phyloP scores from a whole-genome alignment of 2,888 invertebrate genomes.

The Drosophila pseudotalamancana region DNA sequence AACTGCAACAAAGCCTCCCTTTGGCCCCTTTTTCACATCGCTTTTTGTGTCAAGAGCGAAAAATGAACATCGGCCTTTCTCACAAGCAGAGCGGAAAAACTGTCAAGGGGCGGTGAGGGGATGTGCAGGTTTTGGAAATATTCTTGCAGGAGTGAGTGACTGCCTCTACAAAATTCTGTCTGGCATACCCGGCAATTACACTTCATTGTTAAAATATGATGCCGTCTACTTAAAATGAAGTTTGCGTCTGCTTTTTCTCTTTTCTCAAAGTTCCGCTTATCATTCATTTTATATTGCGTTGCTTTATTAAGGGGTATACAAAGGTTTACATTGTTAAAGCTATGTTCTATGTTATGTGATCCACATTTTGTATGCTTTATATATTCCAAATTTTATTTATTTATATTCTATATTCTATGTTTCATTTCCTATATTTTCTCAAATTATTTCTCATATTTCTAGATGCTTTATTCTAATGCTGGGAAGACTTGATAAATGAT shows the following conservation, averaged over 20 bases:
- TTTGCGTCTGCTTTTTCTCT: conserved; percentile 19
- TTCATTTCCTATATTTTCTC: conserved; percentile 5
- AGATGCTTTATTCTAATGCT: neutral
- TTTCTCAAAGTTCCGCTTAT: conserved; percentile 13
- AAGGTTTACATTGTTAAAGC: neutral
- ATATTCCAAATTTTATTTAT: neutral
- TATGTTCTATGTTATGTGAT: neutral
- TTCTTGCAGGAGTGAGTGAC: too few species aligned
- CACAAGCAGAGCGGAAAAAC: conserved; percentile 14
- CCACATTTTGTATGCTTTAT: neutral
- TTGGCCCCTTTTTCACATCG: neutral
- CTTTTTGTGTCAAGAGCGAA: conserved; percentile 59
- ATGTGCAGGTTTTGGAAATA: too few species aligned
- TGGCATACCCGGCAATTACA: conserved; percentile 62
- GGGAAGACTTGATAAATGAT: too few species aligned
- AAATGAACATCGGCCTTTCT: conserved; percentile 60
- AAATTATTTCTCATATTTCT: neutral
- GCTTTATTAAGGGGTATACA: too few species aligned
- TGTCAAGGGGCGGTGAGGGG: neutral
- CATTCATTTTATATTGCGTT: neutral
- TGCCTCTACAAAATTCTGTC: conserved; percentile 8
- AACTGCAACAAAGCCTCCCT: conserved; percentile 21
- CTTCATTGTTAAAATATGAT: conserved; percentile 49
- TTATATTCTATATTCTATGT: neutral
- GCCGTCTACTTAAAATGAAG: conserved; percentile 52